Conservation (phyloP, 2,113 vertebrate genomes). For the Etia nguti region DNA sequence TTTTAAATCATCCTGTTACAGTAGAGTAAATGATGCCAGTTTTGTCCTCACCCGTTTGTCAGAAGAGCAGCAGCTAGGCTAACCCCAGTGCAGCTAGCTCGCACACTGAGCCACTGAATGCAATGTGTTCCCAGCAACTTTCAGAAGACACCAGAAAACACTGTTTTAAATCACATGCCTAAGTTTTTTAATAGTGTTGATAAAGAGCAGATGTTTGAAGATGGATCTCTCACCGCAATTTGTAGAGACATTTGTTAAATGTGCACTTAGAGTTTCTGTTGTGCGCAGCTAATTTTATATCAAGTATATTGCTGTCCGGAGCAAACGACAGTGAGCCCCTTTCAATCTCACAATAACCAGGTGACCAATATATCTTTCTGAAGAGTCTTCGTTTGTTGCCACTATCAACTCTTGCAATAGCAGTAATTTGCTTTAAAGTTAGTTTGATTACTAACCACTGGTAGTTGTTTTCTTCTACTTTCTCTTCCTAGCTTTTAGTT, state of each 20-base stretch:
- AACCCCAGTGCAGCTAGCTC: neutral
- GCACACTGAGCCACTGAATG: neutral
- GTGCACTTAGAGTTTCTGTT: neutral
- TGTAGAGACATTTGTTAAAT: neutral
- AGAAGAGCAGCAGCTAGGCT: neutral
- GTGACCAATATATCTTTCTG: neutral
- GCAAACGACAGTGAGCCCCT: neutral
- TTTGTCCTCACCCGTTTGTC: neutral
- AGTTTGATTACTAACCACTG: neutral
- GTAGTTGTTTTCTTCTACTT: neutral
- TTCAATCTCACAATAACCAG: neutral
- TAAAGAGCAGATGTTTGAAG: neutral
- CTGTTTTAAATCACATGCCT: neutral
- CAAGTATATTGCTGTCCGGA: neutral
- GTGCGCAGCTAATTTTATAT: neutral
- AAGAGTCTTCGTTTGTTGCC: neutral
- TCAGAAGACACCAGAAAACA: neutral
- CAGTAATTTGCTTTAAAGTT: neutral
- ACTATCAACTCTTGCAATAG: neutral
- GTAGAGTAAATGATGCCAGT: neutral
- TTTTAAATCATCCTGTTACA: neutral
- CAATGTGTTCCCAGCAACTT: neutral
- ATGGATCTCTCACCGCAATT: neutral
- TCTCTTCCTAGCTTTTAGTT: slow-evolving; percentile 21
- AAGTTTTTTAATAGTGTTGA: neutral